Conservation (phyloP, 1,140 invertebrate genomes). For the Atta texana region DNA sequence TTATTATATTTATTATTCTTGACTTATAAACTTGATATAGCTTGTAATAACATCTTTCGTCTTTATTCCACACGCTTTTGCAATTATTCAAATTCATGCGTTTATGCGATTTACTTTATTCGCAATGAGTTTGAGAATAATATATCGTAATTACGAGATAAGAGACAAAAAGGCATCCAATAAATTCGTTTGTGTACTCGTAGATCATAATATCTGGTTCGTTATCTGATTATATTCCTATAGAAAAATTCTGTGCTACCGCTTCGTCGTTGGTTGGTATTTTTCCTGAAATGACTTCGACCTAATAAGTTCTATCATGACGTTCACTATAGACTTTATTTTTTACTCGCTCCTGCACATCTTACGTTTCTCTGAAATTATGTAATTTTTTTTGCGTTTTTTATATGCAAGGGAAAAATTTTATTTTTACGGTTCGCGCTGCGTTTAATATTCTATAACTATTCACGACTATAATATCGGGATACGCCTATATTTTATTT, state of each 20-base stretch:
- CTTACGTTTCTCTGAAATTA: conserved; percentile 41
- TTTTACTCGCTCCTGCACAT: not conserved
- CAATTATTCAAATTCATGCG: not conserved
- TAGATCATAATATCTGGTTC: conserved; percentile 64
- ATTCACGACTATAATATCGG: not conserved
- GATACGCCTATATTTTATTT: not conserved
- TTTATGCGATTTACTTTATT: not conserved
- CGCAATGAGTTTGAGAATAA: not conserved
- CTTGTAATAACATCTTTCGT: not conserved
- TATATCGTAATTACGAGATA: not conserved
- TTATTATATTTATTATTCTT: not conserved
- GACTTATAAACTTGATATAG: not conserved
- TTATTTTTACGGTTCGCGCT: not conserved
- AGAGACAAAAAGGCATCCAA: not conserved
- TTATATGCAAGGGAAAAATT: not conserved
- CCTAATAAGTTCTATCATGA: conserved; percentile 67
- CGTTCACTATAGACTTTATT: conserved; percentile 24
- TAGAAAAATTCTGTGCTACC: conserved; percentile 50
- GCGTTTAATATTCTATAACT: conserved; percentile 34
- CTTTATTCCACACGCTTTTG: not conserved
- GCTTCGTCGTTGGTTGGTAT: conserved; percentile 63
- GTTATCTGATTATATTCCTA: conserved; percentile 58
- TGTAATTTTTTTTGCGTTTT: conserved; percentile 28
- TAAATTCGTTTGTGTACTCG: not conserved
- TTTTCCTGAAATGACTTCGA: conserved; percentile 61